Evolutionary conservation across 2,888 invertebrate genomes (phyloP).

Genomic region (Pristionchus maxplancki): DNA sequence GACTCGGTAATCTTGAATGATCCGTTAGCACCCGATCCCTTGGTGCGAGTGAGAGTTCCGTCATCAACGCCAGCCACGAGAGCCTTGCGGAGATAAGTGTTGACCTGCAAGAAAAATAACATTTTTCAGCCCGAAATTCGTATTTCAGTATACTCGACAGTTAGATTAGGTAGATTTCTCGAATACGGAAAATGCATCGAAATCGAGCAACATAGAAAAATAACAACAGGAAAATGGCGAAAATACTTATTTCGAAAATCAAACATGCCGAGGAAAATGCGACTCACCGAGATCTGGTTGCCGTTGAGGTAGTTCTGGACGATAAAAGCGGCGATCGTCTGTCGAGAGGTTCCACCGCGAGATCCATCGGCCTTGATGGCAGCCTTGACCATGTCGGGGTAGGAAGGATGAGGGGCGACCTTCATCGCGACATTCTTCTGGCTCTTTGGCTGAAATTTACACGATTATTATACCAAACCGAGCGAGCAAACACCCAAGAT

Average conservation of each 20-base stretch:
- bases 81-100: slow-evolving; percentile 1
- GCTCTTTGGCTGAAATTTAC: no score
- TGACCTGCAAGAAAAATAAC: neutral
- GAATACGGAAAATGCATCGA: no score
- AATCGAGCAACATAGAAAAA: no score
- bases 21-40: slow-evolving; percentile 50
- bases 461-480: no score
- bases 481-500: no score
- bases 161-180: no score
- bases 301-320: slow-evolving; percentile 78
- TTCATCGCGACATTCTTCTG: slow-evolving; percentile 7
- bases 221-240: neutral
- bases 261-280: no score
- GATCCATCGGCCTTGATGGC: slow-evolving; percentile 79
- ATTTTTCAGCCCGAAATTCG: no score
- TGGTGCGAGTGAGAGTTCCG: slow-evolving; percentile 10
- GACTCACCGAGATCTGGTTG: no score
- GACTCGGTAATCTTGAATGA: neutral
- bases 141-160: no score
- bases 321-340: slow-evolving; percentile 80
- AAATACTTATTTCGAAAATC: slow-evolving; percentile 65
- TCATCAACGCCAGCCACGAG: neutral
- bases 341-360: slow-evolving; percentile 79
- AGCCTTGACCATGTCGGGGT: slow-evolving; percentile 79
- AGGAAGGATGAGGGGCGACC: slow-evolving; percentile 75